These are phyloP conservation scores for Ranitomeya variabilis DNA, from an alignment of 2,113 vertebrate genomes.

Conservation along the genomic window DNA sequence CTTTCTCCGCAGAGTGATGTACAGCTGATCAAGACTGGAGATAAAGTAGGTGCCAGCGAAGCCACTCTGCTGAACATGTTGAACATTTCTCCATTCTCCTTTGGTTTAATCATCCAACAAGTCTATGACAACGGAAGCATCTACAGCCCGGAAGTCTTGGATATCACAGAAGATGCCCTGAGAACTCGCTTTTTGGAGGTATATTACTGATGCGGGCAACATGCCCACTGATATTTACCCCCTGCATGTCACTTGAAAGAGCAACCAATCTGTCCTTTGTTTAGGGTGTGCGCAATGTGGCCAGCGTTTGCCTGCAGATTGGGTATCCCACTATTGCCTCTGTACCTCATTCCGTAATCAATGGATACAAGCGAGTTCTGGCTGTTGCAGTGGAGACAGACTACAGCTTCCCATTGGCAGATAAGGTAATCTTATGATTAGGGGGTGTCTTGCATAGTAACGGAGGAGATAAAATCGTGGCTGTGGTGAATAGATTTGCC, in stretches of 20 bases:
- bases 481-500: too few species aligned
- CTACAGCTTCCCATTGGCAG: constrained; percentile 93
- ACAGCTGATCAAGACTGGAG: constrained; percentile 88
- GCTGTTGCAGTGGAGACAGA: constrained; percentile 93
- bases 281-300: constrained; percentile 95
- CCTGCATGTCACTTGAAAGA: background rate
- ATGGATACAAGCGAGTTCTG: constrained; percentile 93
- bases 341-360: constrained; percentile 91
- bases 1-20: constrained; percentile 83
- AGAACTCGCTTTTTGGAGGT: constrained; percentile 93
- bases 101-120: constrained; percentile 92
- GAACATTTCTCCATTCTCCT: constrained; percentile 98
- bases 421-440: constrained; percentile 80
- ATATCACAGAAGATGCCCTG: constrained; percentile 94
- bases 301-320: constrained; percentile 93
- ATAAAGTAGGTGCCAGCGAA: constrained; percentile 98
- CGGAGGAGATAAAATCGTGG: too few species aligned
- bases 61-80: constrained; percentile 97
- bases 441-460: background rate
- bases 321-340: constrained; percentile 97
- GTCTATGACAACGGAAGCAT: constrained; percentile 98
- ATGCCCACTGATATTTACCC: background rate
- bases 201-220: background rate
- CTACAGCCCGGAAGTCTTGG: constrained; percentile 96
- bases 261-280: background rate